Conservation (phyloP, 2,113 vertebrate species). For the Psilopsiagon aymara region DNA sequence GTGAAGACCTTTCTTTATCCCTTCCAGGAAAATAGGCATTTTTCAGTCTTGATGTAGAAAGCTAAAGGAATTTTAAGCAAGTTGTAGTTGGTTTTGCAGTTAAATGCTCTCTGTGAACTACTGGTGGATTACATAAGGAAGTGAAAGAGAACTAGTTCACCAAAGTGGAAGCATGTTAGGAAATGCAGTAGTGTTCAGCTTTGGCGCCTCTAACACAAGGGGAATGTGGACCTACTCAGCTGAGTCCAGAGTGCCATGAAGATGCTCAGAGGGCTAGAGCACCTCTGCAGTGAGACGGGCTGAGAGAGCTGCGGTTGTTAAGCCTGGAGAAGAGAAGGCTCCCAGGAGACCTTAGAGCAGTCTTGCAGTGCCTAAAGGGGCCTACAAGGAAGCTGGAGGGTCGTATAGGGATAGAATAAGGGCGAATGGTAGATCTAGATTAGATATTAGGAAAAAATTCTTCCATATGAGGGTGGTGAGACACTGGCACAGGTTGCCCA, state of each 20-base stretch:
- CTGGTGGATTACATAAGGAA: background rate
- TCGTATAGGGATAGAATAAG: background rate
- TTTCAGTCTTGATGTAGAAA: background rate
- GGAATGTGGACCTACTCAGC: background rate
- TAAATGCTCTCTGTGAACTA: background rate
- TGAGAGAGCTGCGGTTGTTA: background rate
- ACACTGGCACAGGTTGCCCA: background rate
- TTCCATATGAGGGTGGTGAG: background rate
- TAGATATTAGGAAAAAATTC: background rate
- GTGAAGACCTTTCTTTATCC: slow-evolving; percentile 38
- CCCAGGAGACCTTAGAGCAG: background rate
- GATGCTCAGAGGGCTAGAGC: background rate
- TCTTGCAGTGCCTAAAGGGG: background rate
- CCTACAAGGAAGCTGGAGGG: background rate
- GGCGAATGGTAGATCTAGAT: background rate
- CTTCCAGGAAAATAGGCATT: slow-evolving; percentile 8
- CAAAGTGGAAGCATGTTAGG: background rate
- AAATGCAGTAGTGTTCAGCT: background rate
- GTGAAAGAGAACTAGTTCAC: background rate
- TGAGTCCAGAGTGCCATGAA: background rate
- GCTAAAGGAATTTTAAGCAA: background rate
- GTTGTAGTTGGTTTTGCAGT: background rate
- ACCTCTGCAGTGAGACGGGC: background rate
- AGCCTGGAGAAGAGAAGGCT: background rate
- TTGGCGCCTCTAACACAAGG: no score